Percentiles rank a stretch among this genome's conserved stretches.
These are phyloP conservation scores for Ochotona princeps DNA, from an alignment of 2,113 vertebrate genomes.

Conservation along the genomic window DNA sequence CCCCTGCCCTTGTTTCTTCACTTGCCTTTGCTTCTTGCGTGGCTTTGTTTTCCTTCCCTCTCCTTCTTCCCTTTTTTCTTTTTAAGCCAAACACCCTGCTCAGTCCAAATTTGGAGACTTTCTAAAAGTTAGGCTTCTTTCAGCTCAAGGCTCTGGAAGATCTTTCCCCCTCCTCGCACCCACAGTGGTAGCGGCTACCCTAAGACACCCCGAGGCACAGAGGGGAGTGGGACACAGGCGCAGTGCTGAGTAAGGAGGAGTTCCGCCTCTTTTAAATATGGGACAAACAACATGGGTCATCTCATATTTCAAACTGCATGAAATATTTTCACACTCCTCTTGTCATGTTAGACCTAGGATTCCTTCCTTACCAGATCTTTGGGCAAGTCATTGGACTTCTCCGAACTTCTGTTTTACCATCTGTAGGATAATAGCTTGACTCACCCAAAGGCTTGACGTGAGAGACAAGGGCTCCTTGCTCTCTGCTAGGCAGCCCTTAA, in stretches of 20 bases:
- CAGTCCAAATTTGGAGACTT: constrained; percentile 51
- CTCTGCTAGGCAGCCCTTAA: neutral
- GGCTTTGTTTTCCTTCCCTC: neutral
- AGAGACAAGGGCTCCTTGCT: neutral
- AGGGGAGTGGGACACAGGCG: neutral
- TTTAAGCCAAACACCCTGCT: neutral
- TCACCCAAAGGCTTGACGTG: neutral
- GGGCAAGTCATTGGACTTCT: neutral
- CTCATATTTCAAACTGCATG: neutral
- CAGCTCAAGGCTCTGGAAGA: neutral
- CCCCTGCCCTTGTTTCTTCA: neutral
- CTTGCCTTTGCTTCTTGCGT: too few species aligned
- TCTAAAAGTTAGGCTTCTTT: constrained; percentile 42
- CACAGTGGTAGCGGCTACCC: neutral
- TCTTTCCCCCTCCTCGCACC: neutral
- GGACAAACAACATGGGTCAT: neutral
- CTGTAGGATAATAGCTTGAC: neutral
- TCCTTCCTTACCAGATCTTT: neutral
- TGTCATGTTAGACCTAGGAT: neutral
- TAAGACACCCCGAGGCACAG: neutral
- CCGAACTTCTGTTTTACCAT: neutral
- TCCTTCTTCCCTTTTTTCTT: neutral
- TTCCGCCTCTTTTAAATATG: neutral
- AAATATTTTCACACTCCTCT: constrained; percentile 20
- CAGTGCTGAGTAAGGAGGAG: neutral